Evolutionary conservation across 1,140 invertebrate species (phyloP).

Genomic region (Orchestia grillus): DNA sequence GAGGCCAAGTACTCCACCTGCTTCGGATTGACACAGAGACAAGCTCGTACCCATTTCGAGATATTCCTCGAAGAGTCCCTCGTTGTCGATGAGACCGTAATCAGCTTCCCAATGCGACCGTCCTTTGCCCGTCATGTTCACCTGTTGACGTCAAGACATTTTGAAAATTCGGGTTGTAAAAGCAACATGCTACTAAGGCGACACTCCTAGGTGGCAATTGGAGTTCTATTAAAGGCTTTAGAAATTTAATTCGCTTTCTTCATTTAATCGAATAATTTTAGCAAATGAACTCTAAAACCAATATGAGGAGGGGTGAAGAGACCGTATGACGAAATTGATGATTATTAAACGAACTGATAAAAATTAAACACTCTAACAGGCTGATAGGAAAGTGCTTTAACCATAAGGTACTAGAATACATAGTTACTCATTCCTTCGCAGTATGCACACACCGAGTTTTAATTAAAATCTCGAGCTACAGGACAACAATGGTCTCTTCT

Average conservation of each 20-base stretch:
- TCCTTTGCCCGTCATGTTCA: conserved; percentile 69
- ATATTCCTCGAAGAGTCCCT: conserved; percentile 86
- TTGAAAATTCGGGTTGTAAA: background rate
- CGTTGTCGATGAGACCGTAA: conserved; percentile 77
- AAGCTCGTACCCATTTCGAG: conserved; percentile 83
- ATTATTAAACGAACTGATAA: background rate
- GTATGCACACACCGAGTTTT: no score
- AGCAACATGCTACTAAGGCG: background rate
- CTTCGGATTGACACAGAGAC: background rate
- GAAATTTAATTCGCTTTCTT: background rate
- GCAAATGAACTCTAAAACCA: no score
- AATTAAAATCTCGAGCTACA: no score
- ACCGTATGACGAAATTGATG: background rate
- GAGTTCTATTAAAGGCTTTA: background rate
- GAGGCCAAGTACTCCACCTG: background rate
- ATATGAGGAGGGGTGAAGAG: no score
- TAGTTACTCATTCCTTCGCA: no score
- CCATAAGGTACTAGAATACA: no score
- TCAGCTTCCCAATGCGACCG: conserved; percentile 77
- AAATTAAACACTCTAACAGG: background rate
- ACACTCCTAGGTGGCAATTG: background rate
- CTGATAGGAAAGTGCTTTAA: background rate
- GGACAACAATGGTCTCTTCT: no score
- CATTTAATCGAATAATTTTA: no score
- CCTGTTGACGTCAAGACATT: conserved; percentile 65